These are phyloP conservation scores for Chiloscyllium plagiosum DNA, from an alignment of 2,113 vertebrate species.

Conservation along the genomic window DNA sequence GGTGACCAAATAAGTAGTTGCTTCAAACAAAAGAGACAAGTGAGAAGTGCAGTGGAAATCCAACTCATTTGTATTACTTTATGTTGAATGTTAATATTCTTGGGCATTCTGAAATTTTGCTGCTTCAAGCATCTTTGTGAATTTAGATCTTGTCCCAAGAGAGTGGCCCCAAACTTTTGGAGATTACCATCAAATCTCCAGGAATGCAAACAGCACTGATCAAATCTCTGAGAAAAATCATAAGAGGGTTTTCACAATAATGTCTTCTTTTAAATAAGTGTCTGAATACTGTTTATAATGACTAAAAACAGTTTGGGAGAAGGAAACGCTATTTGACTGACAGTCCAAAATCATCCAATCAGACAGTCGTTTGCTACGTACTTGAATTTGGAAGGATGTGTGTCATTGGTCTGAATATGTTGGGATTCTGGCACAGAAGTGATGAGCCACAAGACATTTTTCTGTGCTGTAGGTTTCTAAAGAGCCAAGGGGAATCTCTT, in stretches of 20 bases:
- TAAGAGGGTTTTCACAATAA: not conserved
- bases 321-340: not conserved
- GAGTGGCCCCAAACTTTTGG: not conserved
- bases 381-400: too few relatives aligned
- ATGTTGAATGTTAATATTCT: not conserved
- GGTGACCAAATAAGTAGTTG: not conserved
- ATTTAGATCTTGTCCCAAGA: not conserved
- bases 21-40: not conserved
- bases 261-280: not conserved
- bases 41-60: not conserved
- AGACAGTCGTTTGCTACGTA: too few relatives aligned
- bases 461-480: too few relatives aligned
- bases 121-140: not conserved
- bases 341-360: too few relatives aligned
- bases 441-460: too few relatives aligned
- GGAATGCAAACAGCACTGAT: not conserved
- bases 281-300: not conserved
- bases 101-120: not conserved
- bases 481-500: too few relatives aligned
- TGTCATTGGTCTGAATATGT: too few relatives aligned
- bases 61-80: not conserved
- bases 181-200: not conserved
- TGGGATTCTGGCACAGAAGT: too few relatives aligned
- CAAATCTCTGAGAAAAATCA: not conserved
- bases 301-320: not conserved